Conservation (phyloP, 2,888 invertebrate genomes). For the Buathra laborator region DNA sequence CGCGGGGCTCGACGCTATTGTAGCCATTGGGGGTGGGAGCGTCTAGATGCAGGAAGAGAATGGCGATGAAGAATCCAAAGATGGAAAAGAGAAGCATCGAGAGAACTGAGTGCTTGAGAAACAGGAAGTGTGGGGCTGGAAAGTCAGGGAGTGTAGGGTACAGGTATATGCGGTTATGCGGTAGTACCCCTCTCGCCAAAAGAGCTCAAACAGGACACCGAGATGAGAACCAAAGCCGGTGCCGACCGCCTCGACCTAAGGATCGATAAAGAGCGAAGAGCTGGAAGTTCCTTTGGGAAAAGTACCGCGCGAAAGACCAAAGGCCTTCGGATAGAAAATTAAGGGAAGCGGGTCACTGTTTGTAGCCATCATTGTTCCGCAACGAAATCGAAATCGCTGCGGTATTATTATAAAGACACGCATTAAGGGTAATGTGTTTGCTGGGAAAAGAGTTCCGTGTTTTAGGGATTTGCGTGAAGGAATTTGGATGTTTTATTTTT, state of each 20-base stretch:
- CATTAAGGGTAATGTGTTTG: too few relatives aligned
- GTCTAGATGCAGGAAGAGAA: conserved; percentile 15
- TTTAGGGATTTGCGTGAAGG: too few relatives aligned
- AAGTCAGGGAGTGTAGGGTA: background rate
- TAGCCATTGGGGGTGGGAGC: conserved; percentile 14
- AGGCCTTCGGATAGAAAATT: background rate
- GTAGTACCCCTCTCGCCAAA: conserved; percentile 11
- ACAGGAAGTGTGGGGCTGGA: conserved; percentile 1
- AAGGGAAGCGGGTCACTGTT: background rate
- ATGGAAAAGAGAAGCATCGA: conserved; percentile 1
- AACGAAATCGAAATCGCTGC: background rate
- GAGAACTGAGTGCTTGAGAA: background rate
- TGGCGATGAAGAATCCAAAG: conserved; percentile 24
- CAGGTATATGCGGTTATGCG: conserved; percentile 12
- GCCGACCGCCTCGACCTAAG: conserved; percentile 3
- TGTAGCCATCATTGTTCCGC: background rate
- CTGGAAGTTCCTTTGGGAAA: conserved; percentile 2
- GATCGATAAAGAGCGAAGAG: conserved; percentile 50
- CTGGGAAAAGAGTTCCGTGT: too few relatives aligned
- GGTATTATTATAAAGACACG: too few relatives aligned
- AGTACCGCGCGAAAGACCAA: conserved; percentile 4
- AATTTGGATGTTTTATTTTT: too few relatives aligned
- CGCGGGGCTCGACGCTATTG: conserved; percentile 49
- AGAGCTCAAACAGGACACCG: conserved; percentile 37
- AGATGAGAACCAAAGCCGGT: conserved; percentile 30